Conservation (phyloP, 2,888 invertebrate species). For the Ichneumoninae sp. region DNA sequence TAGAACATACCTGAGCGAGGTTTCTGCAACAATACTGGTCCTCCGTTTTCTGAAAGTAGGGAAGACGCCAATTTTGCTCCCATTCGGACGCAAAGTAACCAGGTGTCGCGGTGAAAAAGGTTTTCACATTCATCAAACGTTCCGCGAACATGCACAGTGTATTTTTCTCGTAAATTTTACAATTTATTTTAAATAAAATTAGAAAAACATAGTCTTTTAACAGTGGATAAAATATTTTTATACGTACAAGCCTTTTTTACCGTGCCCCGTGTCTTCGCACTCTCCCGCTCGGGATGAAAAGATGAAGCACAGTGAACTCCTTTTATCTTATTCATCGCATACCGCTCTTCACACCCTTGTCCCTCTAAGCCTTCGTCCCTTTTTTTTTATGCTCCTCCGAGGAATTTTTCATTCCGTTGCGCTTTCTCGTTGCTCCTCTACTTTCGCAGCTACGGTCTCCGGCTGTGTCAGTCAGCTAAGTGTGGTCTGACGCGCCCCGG, state of each 20-base stretch:
- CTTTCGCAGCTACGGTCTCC: slow-evolving; percentile 3
- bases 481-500: background rate
- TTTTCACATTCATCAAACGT: background rate
- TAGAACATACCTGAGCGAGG: background rate
- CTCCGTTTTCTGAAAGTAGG: background rate
- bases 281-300: background rate
- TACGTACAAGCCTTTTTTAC: background rate
- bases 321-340: background rate
- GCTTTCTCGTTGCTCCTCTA: slow-evolving; percentile 10
- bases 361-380: background rate
- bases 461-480: background rate
- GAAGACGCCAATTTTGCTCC: background rate
- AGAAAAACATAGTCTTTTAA: too few relatives aligned
- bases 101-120: background rate
- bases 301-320: background rate
- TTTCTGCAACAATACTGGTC: background rate
- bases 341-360: background rate
- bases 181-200: too few relatives aligned
- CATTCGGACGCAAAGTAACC: background rate
- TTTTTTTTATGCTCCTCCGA: background rate
- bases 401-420: slow-evolving; percentile 23
- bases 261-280: background rate
- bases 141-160: too few relatives aligned
- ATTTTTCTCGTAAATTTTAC: too few relatives aligned
- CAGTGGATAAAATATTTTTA: background rate